phyloP scores from a whole-genome alignment of 2,113 vertebrate genomes.

The Neodon shergylaensis region DNA sequence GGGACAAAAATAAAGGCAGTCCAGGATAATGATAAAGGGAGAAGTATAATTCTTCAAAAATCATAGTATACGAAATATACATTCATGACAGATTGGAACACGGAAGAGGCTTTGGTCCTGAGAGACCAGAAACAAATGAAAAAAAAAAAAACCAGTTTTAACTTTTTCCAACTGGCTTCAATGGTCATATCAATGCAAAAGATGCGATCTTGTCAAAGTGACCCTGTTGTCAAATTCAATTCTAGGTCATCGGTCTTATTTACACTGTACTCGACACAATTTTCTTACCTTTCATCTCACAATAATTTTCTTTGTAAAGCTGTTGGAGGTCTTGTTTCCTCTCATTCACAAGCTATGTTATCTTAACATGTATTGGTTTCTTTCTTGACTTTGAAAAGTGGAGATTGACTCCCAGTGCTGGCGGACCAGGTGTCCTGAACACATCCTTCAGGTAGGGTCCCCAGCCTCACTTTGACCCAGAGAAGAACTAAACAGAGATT shows the following conservation, averaged over 20 bases:
- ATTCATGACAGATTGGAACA: background rate
- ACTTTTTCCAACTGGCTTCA: background rate
- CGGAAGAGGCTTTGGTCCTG: background rate
- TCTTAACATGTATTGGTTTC: background rate
- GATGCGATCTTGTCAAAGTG: background rate
- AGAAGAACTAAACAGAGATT: background rate
- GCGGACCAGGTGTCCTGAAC: background rate
- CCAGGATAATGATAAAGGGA: background rate
- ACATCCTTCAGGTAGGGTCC: background rate
- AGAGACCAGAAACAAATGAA: background rate
- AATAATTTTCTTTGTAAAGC: background rate
- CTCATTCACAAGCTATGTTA: background rate
- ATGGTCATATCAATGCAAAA: background rate
- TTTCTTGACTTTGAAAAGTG: background rate
- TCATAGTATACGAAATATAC: conserved; percentile 7
- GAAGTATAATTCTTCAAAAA: background rate
- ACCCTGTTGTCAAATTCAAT: background rate
- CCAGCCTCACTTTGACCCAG: background rate
- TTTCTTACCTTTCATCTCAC: background rate
- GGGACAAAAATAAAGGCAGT: background rate
- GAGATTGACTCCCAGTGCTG: background rate
- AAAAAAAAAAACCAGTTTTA: background rate
- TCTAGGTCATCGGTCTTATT: background rate
- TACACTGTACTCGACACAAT: background rate
- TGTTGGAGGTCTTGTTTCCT: background rate